Evolutionary conservation across 2,888 invertebrate genomes (phyloP).

Genomic region (Cerceris rybyensis): DNA sequence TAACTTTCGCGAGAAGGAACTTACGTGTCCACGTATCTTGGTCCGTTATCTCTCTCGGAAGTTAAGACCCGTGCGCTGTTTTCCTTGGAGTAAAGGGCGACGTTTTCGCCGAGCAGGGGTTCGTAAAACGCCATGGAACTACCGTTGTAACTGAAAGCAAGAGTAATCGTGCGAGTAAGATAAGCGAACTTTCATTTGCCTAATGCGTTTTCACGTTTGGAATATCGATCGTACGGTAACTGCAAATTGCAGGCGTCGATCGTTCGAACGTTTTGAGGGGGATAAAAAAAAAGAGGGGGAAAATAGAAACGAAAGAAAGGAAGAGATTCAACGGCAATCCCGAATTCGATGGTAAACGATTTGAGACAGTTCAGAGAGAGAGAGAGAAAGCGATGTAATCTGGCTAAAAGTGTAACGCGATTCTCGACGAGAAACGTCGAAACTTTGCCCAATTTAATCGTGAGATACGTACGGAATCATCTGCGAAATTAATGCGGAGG

Average conservation of each 20-base stretch:
- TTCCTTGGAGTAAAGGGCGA: slow-evolving; percentile 77
- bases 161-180: slow-evolving; percentile 3
- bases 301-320: too few relatives aligned
- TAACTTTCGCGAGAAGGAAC: slow-evolving; percentile 18
- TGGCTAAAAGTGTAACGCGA: too few relatives aligned
- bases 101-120: slow-evolving; percentile 76
- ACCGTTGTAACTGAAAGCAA: slow-evolving; percentile 60
- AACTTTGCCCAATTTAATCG: not conserved
- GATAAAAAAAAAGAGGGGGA: too few relatives aligned
- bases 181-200: not conserved
- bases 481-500: slow-evolving; percentile 40
- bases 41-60: slow-evolving; percentile 42
- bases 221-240: not conserved
- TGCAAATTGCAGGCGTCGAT: too few relatives aligned
- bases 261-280: too few relatives aligned
- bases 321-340: too few relatives aligned
- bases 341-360: too few relatives aligned
- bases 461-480: slow-evolving; percentile 16
- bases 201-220: not conserved
- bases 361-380: too few relatives aligned
- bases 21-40: slow-evolving; percentile 50
- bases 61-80: slow-evolving; percentile 56
- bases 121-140: slow-evolving; percentile 75
- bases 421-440: not conserved
- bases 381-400: too few relatives aligned